Conservation (phyloP, 2,888 invertebrate genomes). For the Pseudanteris insignis region DNA sequence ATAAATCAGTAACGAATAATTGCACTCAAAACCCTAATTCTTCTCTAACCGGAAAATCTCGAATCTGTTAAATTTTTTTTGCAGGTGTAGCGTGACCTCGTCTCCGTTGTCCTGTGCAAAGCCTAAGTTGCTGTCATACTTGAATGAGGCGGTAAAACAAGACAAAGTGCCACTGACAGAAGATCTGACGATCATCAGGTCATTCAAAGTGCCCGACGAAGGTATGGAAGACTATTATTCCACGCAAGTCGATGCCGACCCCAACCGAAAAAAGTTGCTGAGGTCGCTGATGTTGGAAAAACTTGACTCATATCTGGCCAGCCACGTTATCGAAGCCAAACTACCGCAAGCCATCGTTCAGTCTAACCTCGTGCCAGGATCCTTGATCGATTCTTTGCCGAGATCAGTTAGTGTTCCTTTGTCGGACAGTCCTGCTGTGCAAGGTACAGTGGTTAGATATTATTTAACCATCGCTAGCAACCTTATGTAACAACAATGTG, state of each 20-base stretch:
- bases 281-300: conserved; percentile 73
- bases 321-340: conserved; percentile 79
- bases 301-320: conserved; percentile 79
- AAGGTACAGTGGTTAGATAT: conserved; percentile 60
- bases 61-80: too few relatives aligned
- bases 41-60: too few relatives aligned
- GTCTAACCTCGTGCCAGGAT: conserved; percentile 71
- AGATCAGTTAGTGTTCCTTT: conserved; percentile 78
- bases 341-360: conserved; percentile 73
- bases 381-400: conserved; percentile 73
- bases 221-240: conserved; percentile 66
- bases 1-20: too few relatives aligned
- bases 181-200: conserved; percentile 78
- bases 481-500: too few relatives aligned
- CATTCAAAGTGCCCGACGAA: conserved; percentile 62
- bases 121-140: conserved; percentile 81
- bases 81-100: conserved; percentile 60
- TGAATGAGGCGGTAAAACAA: conserved; percentile 74
- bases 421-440: conserved; percentile 67
- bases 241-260: conserved; percentile 55
- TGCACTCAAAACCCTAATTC: conserved; percentile 1
- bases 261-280: conserved; percentile 60
- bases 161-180: conserved; percentile 80
- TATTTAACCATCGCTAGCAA: too few relatives aligned
- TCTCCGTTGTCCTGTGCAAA: conserved; percentile 72